These are phyloP conservation scores for Mantis religiosa DNA, from an alignment of 2,888 invertebrate genomes.

Conservation along the genomic window DNA sequence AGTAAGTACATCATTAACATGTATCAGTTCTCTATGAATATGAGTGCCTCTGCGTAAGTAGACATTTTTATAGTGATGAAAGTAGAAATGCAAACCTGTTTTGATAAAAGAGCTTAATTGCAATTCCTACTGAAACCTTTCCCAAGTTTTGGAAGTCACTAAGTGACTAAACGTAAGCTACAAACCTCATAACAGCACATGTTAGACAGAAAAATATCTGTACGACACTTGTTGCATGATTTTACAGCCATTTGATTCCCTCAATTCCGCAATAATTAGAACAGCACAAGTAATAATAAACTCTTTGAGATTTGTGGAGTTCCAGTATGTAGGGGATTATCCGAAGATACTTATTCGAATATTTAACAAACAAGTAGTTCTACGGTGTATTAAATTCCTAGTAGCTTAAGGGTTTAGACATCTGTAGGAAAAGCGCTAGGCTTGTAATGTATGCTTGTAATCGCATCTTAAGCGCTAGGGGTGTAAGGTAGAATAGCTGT, in stretches of 20 bases:
- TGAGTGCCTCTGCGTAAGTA: slow-evolving; percentile 5
- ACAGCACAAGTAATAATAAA: background rate
- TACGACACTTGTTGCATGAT: background rate
- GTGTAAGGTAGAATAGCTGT: too few relatives aligned
- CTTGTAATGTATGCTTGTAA: too few relatives aligned
- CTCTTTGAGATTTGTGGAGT: too few relatives aligned
- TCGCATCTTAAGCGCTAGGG: too few relatives aligned
- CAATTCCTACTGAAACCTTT: background rate
- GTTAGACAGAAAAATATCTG: background rate
- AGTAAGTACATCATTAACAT: slow-evolving; percentile 60
- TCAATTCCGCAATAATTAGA: background rate
- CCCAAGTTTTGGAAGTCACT: background rate
- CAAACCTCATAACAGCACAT: too few relatives aligned
- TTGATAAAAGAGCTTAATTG: background rate
- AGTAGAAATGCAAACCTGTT: background rate
- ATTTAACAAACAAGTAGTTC: too few relatives aligned
- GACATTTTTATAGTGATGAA: background rate
- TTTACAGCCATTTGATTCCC: background rate
- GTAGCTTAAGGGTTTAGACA: too few relatives aligned
- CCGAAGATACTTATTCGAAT: too few relatives aligned
- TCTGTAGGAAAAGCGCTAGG: too few relatives aligned
- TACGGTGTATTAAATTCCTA: too few relatives aligned
- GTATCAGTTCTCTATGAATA: background rate
- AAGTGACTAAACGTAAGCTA: background rate
- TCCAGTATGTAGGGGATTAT: too few relatives aligned